These are phyloP conservation scores for Leptoclinus maculatus DNA, from an alignment of 2,797 vertebrate genomes.

Conservation along the genomic window DNA sequence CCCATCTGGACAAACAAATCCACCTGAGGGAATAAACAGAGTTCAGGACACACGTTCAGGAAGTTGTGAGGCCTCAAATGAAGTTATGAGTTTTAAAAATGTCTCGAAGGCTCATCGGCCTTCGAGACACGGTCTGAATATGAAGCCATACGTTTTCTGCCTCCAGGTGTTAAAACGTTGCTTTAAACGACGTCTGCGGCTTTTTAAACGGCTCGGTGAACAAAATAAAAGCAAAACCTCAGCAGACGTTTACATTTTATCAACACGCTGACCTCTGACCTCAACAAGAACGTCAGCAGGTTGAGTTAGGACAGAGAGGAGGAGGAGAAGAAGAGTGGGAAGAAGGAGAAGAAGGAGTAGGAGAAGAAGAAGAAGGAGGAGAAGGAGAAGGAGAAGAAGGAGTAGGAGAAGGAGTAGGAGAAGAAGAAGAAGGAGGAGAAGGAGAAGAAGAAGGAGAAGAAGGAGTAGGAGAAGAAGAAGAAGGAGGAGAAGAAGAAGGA, in stretches of 20 bases:
- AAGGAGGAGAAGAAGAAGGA: background rate
- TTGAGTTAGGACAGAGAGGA: slow-evolving; percentile 31
- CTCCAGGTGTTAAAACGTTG: background rate
- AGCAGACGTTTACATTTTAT: slow-evolving; percentile 68
- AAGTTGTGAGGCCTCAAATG: too few relatives aligned
- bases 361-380: background rate
- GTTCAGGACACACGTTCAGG: too few relatives aligned
- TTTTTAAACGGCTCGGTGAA: background rate
- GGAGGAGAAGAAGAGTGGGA: background rate
- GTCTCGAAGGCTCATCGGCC: too few relatives aligned
- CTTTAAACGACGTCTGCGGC: background rate
- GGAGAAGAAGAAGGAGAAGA: too few relatives aligned
- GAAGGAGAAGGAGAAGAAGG: too few relatives aligned
- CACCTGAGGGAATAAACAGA: background rate
- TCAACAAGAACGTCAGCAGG: slow-evolving; percentile 29
- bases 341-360: background rate
- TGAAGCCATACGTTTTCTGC: background rate
- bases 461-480: background rate
- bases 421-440: too few relatives aligned
- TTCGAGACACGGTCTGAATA: too few relatives aligned
- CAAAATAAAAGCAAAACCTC: slow-evolving; percentile 14
- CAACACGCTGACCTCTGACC: slow-evolving; percentile 54
- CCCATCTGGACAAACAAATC: slow-evolving; percentile 24
- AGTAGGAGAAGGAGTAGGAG: too few relatives aligned
- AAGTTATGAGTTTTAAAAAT: too few relatives aligned